Evolutionary conservation across 2,888 invertebrate species (phyloP).

Genomic region (Phaonia tiefii): DNA sequence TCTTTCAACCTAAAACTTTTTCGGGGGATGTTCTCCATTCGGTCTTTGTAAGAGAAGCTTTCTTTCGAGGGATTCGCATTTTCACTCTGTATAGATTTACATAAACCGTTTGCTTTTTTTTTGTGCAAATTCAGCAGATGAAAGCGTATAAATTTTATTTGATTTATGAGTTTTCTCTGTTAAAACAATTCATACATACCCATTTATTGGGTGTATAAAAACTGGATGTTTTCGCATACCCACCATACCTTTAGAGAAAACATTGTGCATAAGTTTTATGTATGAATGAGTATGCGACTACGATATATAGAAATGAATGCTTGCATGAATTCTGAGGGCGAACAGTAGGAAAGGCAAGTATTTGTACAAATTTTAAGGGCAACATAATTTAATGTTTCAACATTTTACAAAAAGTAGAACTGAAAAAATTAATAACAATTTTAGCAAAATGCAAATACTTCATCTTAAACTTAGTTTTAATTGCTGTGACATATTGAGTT

Average conservation of each 20-base stretch:
- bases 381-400: too few species aligned
- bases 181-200: conserved; percentile 51
- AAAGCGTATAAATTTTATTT: conserved; percentile 78
- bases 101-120: conserved; percentile 54
- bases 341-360: too few species aligned
- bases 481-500: too few species aligned
- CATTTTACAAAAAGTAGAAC: too few species aligned
- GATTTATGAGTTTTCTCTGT: conserved; percentile 73
- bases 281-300: conserved; percentile 40
- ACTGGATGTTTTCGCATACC: conserved; percentile 17
- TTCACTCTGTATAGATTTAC: conserved; percentile 56
- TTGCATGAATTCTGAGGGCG: too few species aligned
- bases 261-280: background rate
- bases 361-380: too few species aligned
- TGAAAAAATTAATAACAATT: too few species aligned
- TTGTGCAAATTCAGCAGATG: conserved; percentile 71
- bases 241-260: conserved; percentile 3
- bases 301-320: background rate
- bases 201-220: conserved; percentile 39
- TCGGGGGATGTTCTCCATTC: background rate
- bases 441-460: too few species aligned
- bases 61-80: background rate
- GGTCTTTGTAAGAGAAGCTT: too few species aligned
- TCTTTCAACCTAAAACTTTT: background rate
- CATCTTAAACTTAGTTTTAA: too few species aligned